Conservation (phyloP, 2,888 invertebrate genomes). For the Sepioteuthis lessoniana region DNA sequence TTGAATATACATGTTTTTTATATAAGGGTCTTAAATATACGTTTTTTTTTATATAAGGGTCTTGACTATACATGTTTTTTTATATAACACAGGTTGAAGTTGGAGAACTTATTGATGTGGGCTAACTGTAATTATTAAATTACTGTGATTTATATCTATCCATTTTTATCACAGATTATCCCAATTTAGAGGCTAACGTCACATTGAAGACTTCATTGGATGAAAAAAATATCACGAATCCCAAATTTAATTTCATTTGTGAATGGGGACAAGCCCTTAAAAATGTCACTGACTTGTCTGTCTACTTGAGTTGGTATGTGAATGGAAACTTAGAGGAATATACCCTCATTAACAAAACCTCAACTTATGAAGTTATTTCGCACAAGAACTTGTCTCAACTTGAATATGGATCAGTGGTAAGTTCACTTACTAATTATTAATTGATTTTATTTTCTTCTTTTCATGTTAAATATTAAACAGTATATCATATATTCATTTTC, state of each 20-base stretch:
- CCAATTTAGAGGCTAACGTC: neutral
- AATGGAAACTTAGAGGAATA: neutral
- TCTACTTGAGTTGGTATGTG: slow-evolving; percentile 35
- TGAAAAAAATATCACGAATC: neutral
- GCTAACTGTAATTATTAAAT: neutral
- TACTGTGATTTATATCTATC: neutral
- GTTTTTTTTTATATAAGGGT: too few relatives aligned
- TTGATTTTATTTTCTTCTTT: too few relatives aligned
- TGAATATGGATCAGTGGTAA: slow-evolving; percentile 43
- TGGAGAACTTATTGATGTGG: too few relatives aligned
- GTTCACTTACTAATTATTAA: neutral
- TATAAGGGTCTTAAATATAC: too few relatives aligned
- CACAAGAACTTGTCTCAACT: neutral
- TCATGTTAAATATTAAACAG: too few relatives aligned
- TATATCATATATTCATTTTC: too few relatives aligned
- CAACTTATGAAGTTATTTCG: neutral
- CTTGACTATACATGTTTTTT: too few relatives aligned
- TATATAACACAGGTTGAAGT: too few relatives aligned
- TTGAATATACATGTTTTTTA: too few relatives aligned
- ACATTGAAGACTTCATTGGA: slow-evolving; percentile 34
- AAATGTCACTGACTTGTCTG: neutral
- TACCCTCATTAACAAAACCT: neutral
- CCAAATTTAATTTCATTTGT: neutral
- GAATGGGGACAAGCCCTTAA: neutral
- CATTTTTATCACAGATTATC: neutral